Percentiles rank a stretch among this genome's conserved stretches.
phyloP scores from a whole-genome alignment of 2,888 invertebrate genomes.

The Drosophila anceps region DNA sequence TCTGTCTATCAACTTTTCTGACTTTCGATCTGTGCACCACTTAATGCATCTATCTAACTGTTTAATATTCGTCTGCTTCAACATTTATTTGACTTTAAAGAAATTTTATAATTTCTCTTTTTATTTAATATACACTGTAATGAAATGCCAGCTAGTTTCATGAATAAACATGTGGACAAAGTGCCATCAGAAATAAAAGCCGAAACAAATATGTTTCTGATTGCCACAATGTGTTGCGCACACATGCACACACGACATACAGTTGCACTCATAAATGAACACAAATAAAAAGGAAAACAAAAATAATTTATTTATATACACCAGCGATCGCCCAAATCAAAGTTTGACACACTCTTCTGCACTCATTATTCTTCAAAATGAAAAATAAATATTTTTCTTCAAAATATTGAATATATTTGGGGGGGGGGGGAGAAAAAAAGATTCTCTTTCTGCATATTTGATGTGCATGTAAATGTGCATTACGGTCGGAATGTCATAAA shows the following conservation, averaged over 20 bases:
- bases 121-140: neutral
- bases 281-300: neutral
- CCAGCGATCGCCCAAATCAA: conserved; percentile 22
- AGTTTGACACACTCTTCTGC: conserved; percentile 34
- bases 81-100: neutral
- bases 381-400: conserved; percentile 2
- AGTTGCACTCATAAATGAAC: conserved; percentile 44
- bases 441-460: conserved; percentile 3
- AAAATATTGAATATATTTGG: conserved; percentile 7
- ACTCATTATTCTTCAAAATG: conserved; percentile 25
- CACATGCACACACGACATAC: conserved; percentile 12
- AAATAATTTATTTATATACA: neutral
- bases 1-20: neutral
- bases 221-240: conserved; percentile 34
- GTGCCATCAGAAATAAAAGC: conserved; percentile 17
- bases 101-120: neutral
- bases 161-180: conserved; percentile 27
- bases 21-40: neutral
- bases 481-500: conserved; percentile 60
- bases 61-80: neutral
- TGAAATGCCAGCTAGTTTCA: neutral
- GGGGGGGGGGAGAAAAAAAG: neutral
- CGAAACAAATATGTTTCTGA: conserved; percentile 33
- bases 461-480: conserved; percentile 30
- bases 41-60: neutral